Base-by-base conservation (phyloP, 2,888 invertebrate species). In the Vanessa cardui region DNA sequence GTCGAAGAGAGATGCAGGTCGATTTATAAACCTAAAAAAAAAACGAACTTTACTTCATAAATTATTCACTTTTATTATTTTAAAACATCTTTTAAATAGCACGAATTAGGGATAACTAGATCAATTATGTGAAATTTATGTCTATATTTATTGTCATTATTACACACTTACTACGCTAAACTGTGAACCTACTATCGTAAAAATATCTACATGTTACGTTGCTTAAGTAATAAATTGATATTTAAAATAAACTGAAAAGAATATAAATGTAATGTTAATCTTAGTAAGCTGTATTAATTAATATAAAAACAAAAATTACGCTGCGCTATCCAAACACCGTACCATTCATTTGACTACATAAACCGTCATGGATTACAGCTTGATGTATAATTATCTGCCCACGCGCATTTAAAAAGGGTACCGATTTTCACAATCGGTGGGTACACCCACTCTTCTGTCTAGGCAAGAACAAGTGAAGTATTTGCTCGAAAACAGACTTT, bases 301-400 rank as follows among this genome's bases (percentile, higher is more conserved):
- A 61, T 58, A 50, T 66, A 64, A 69, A 66, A 56, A 61, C 66
- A 71, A 68, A 72, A 66, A 74, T 72, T 69, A 76, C 69, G 70
- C 71, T 69, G 75, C 69, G 70, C 71, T 75, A 76, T 73, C 75
- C 79, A 80, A 81, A 80, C 74, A 82, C 76, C 73, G 70, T 75
- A 69, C 76, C 73, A 80, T 81, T 81, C 78, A 80, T 80, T 81
- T 74, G 80, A 82, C 76, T 73, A 76, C 81, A 85, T 84, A 82
- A 84, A 82, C 81, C 80, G 78, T 83, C 82, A 84, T 84, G 87
- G 88, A 88, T 87, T 87, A 87, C 80, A 79, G 77, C 77, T 77
- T 72, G 80, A 82, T 80, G 81, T 88, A 85, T 89, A 91, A 92
- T 92, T 90, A 90, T 73, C 85, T 62, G 79, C 91, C 91, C 81